Evolutionary conservation across 1,140 invertebrate genomes (phyloP), one percentile per base, ranked within the genome.

Genomic region (Dendrolimus punctatus): DNA sequence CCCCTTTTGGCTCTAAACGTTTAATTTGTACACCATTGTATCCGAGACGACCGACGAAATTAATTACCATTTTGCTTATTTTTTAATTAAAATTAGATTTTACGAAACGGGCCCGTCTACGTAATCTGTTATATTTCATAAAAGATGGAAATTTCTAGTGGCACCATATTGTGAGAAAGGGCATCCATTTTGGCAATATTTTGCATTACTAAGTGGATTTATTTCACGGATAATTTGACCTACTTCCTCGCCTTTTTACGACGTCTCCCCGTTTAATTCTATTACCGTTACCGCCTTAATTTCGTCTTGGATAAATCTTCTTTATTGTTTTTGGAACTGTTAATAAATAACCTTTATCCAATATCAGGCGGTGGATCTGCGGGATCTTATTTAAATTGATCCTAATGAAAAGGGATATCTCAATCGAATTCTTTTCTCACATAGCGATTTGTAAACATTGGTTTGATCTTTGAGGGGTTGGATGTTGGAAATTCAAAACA

Each of bases 11-110:
- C 51, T 63, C 49, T 57, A 67, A 68, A 62, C 60, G 68, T 72
- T 71, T 76, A 72, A 78, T 78, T 78, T 72, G 66, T 70, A 67
- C 55, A 64, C 68, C 57, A 72, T 73, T 68, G 60, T 72, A 67
- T 60, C 66, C 57, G 56, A 64, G 58, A 58, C 64, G 53, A 64
- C 66, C 51, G 60, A 10, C 53, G 51, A 68, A 75, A 78, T 75
- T 76, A 78, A 76, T 74, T 76, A 71, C 68, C 60, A 62, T 77
- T 23, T 76, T 78, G 59, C 67, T 78, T 79, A 82, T 84, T 84
- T 82, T 85, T 78, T 82, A 85, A 82, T 85, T 82, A 85, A 85
- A 85, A 79, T 82, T 82, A 78, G 73, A 80, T 82, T 78, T 73
- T 74, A 76, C 62, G 71, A 73, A 81, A 78, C 68, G 68, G 71